Base-by-base conservation (phyloP, 2,888 invertebrate species). In the Spicauda simplicius region DNA sequence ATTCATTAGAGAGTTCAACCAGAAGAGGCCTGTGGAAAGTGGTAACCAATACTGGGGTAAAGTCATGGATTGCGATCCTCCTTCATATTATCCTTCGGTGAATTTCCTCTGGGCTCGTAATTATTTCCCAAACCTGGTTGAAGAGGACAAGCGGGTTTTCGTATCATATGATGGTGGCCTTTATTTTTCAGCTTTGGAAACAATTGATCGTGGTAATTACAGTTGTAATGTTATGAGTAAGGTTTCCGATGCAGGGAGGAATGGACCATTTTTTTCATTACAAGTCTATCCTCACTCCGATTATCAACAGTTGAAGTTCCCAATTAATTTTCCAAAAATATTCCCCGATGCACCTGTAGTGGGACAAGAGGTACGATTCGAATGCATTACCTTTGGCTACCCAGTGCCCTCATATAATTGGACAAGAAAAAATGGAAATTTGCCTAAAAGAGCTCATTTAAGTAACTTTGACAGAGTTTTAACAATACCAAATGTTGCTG, bases 301-400 rank as follows among this genome's bases (percentile, higher is more conserved):
- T 84, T 97, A 97, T 80, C 98, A 98, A 80, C 97, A 97, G 71
- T 90, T 99, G 52, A 97, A 97, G 80, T 98, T 99, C 80, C 97
- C 98, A 0, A 98, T 98, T 82, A 97, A 97, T 78, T 99, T 99
- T 77, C 99, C 99, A 0, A 98, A 98, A 93, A 96, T 97, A 0
- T 99, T 98, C 81, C 99, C 99, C 0, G 98, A 98, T 84, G 97
- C 98, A 20, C 98, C 99, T 0, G 93, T 96, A 70, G 97, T 97
- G 19, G 98, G 98, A 0, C 96, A 97, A 79, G 97, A 98, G 86
- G 97, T 99, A 16, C 94, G 97, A 70, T 88, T 99, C 62, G 99
- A 99, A 92, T 99, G 99, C 90, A 95, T 99, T 74, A 98, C 98
- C 2, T 98, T 98, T 94, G 99, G 99, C 85, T 98, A 98, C 85